Conservation (phyloP, 2,113 vertebrate genomes). For the Marcusenius ussheri region DNA sequence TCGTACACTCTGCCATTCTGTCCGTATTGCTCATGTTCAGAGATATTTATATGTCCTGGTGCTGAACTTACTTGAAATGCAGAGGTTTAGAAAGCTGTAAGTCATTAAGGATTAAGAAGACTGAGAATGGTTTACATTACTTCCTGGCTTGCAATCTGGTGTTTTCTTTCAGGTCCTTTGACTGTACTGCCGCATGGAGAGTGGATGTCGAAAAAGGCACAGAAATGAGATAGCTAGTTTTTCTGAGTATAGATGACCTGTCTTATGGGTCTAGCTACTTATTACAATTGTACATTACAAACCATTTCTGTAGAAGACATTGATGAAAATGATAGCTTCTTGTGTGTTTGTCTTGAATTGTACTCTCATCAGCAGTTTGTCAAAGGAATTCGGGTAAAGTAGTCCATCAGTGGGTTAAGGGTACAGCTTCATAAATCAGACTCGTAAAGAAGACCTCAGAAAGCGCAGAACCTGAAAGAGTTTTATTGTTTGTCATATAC, state of each 20-base stretch:
- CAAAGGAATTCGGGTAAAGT: background rate
- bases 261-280: background rate
- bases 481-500: slow-evolving; percentile 26
- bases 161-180: slow-evolving; percentile 20
- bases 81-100: slow-evolving; percentile 16
- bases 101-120: slow-evolving; percentile 19
- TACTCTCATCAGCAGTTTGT: background rate
- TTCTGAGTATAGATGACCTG: background rate
- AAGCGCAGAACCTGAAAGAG: slow-evolving; percentile 14
- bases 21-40: background rate
- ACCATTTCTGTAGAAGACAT: background rate
- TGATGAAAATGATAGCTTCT: background rate
- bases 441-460: slow-evolving; percentile 18
- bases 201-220: background rate
- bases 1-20: background rate
- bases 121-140: slow-evolving; percentile 2
- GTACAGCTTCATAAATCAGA: slow-evolving; percentile 26
- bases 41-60: slow-evolving; percentile 3
- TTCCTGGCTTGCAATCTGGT: background rate
- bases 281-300: background rate
- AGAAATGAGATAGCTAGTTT: background rate
- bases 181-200: background rate
- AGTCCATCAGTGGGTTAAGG: background rate
- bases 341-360: background rate
- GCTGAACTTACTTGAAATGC: slow-evolving; percentile 13